A percentile compares a stretch with the other conserved stretches of the same genome.
phyloP scores from a whole-genome alignment of 2,113 vertebrate genomes.

The Hystrix cristata region DNA sequence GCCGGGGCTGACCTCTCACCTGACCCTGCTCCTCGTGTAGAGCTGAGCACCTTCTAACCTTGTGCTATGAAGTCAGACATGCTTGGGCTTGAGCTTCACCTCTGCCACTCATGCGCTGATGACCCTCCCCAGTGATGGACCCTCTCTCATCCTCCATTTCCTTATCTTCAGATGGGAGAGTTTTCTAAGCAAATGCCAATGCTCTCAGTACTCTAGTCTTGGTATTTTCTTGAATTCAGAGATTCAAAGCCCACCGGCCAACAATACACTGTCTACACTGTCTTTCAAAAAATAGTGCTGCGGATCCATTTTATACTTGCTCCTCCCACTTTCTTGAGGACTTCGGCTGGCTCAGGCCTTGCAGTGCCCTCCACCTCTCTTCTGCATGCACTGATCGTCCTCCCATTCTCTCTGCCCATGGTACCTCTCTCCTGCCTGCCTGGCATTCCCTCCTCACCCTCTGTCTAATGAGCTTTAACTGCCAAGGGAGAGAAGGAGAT shows the following conservation, averaged over 20 bases:
- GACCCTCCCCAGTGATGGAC: not conserved
- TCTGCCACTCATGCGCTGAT: not conserved
- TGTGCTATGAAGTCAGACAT: not conserved
- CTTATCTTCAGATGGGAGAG: not conserved
- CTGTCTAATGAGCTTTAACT: not conserved
- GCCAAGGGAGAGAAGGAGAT: not conserved
- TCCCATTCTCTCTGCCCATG: not conserved
- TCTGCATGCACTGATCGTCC: too few relatives aligned
- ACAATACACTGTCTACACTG: not conserved
- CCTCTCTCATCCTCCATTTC: not conserved
- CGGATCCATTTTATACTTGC: not conserved
- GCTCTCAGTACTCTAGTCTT: not conserved
- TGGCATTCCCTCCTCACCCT: not conserved
- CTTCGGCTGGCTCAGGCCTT: not conserved
- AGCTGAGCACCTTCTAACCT: not conserved
- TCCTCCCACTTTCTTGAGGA: not conserved
- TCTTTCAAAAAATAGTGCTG: not conserved
- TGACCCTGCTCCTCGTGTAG: not conserved
- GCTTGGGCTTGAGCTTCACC: not conserved
- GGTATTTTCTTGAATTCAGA: not conserved
- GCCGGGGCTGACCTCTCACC: not conserved
- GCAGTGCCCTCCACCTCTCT: not conserved
- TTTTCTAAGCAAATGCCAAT: not conserved
- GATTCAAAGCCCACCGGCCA: not conserved
- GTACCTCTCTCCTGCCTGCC: not conserved